Percentiles rank a stretch among this genome's conserved stretches.
phyloP scores from a whole-genome alignment of 2,888 invertebrate species.

The Alloscopus bannaensis region DNA sequence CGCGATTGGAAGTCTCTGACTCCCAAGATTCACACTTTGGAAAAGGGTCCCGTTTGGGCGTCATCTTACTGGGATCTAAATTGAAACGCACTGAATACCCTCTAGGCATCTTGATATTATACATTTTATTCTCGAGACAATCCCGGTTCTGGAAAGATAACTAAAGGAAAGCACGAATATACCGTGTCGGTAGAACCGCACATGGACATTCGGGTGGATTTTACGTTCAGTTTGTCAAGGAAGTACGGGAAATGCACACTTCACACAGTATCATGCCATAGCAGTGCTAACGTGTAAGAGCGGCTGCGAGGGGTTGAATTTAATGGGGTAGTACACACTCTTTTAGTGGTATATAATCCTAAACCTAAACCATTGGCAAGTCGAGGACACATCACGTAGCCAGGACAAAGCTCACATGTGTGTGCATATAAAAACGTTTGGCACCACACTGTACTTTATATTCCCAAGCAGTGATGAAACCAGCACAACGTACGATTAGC shows the following conservation, averaged over 20 bases:
- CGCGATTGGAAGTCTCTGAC: too few species aligned
- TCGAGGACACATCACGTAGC: neutral
- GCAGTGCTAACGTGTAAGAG: neutral
- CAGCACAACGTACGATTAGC: conserved; percentile 23
- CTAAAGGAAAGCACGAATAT: conserved; percentile 16
- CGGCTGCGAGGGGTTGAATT: neutral
- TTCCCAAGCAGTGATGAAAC: neutral
- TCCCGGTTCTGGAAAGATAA: conserved; percentile 24
- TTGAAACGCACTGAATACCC: too few species aligned
- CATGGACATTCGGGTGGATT: conserved; percentile 31
- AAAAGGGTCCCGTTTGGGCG: too few species aligned
- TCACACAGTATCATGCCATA: neutral
- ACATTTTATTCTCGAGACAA: too few species aligned
- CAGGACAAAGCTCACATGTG: neutral
- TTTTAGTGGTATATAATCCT: neutral
- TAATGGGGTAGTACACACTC: conserved; percentile 10
- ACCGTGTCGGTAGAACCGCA: neutral
- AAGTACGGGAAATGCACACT: neutral
- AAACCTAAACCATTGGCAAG: neutral
- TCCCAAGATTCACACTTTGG: conserved; percentile 1
- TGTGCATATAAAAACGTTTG: neutral
- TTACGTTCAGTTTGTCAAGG: conserved; percentile 20
- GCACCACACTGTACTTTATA: neutral
- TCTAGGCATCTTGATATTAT: too few species aligned
- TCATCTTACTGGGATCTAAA: too few species aligned